phyloP scores from a whole-genome alignment of 2,113 vertebrate species.

The Zapus hudsonius region DNA sequence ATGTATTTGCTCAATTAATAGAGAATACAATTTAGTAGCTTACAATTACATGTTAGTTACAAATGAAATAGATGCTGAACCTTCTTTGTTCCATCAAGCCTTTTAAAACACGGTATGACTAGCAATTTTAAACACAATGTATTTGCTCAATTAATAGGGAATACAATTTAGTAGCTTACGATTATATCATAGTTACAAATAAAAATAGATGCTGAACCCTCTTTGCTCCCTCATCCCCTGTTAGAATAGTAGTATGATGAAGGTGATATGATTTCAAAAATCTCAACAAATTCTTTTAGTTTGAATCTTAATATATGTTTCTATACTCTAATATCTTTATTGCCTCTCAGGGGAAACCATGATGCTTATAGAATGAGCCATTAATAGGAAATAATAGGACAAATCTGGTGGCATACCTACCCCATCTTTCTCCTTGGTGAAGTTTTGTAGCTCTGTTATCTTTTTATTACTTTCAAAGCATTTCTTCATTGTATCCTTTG shows the following conservation, averaged over 20 bases:
- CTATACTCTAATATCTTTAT: background rate
- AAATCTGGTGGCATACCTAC: background rate
- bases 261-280: background rate
- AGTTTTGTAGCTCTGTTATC: background rate
- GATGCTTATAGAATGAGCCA: slow-evolving; percentile 44
- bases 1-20: background rate
- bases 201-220: background rate
- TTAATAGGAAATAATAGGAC: background rate
- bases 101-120: no score
- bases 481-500: background rate
- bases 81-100: background rate
- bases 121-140: background rate
- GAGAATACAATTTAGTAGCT: no score
- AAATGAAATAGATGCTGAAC: background rate
- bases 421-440: background rate
- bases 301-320: slow-evolving; percentile 25
- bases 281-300: background rate
- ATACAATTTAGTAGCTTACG: no score
- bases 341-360: slow-evolving; percentile 2
- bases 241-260: background rate
- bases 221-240: background rate
- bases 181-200: background rate
- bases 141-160: background rate
- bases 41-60: background rate
- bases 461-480: slow-evolving; percentile 32